Evolutionary conservation across 2,113 vertebrate species (phyloP), one percentile per base, ranked within the genome.

Genomic region (Physeter macrocephalus): DNA sequence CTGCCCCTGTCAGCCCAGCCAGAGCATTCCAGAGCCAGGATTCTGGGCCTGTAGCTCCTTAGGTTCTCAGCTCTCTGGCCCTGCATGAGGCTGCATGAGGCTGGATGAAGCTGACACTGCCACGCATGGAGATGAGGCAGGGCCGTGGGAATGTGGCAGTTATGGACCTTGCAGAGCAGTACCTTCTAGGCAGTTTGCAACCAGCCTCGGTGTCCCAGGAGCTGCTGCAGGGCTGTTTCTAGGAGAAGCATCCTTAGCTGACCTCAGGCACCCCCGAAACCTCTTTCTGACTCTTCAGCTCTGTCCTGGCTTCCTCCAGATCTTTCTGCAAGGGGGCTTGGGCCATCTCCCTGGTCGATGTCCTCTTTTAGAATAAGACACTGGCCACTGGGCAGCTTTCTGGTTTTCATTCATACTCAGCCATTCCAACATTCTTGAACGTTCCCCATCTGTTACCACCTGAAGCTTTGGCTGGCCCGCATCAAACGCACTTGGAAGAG

Each of bases 101-200:
- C 29, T 78, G 61, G 23, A 27, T 34, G 31, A 20, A 34, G 62
- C 20, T 18, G 9, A 15, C 21, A 5, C 20, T 1, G 0, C 9
- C 25, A 49, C 8, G 17, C 0, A 0, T 6, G 52, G 66, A 84
- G 21, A 21, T 8, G 14, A 1, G 39, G 39, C 23, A 13, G 64
- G 62, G 27, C 54, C 3, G 3, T 36, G 52, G 52, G 46, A n/a
- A 23, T 34, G 13, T 49, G 14, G 41, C 52, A 74, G 14, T 7
- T 21, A 27, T 6, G 6, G 49, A 18, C 57, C 14, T 52, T 39
- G 46, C 61, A 86, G 78, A 84, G 25, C 12, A 27, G 71, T 17
- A 25, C 29, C 54, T 71, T 89, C 61, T 57, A n/a, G 46, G 25
- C 10, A 49, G 1, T 12, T 20, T 77, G n/a, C 7, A 17, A 1